Evolutionary conservation across 2,888 invertebrate genomes (phyloP), one percentile per base, ranked within the genome.

Genomic region (Argynnis bischoffii): DNA sequence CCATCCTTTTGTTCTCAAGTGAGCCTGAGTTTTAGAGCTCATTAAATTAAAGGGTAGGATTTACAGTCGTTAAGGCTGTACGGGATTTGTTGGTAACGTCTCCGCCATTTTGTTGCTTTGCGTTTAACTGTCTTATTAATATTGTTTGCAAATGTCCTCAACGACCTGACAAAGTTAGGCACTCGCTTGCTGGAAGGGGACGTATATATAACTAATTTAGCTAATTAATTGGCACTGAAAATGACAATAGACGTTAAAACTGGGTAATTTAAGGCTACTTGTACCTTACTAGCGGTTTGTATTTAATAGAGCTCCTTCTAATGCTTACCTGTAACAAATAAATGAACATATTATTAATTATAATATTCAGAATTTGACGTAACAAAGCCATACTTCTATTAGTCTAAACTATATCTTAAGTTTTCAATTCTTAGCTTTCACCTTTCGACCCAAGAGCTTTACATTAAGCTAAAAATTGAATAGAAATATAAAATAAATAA

Each of bases 21-120:
- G 78, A 79, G 84, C 79, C 87, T 90, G 90, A 86, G 83, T 89
- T 90, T 89, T 86, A 89, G 86, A 84, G 87, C 88, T 89, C 90
- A 88, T 91, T 90, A 89, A 86, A 86, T 88, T 85, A 88, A 84
- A 85, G 80, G 82, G 82, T 81, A 80, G 79, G 85, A 83, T 86
- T 88, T 84, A 83, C 83, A 86, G 83, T 86, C 85, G 82, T 84
- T 85, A 81, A 72, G 74, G 75, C 76, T 77, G 77, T 74, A 73
- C 67, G 69, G 68, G 75, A 76, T 78, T 76, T 77, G 75, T 74
- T 74, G 69, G 71, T 70, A 70, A 64, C 66, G 72, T 74, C 69
- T 65, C 71, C 63, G 72, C 72, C 72, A 72, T 75, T 73, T 74
- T 72, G 72, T 59, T 74, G 69, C 69, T 71, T 72, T 75, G 74